Evolutionary conservation across 2,888 invertebrate species (phyloP), one percentile per base, ranked within the genome.

Genomic region (Apamea sordens): DNA sequence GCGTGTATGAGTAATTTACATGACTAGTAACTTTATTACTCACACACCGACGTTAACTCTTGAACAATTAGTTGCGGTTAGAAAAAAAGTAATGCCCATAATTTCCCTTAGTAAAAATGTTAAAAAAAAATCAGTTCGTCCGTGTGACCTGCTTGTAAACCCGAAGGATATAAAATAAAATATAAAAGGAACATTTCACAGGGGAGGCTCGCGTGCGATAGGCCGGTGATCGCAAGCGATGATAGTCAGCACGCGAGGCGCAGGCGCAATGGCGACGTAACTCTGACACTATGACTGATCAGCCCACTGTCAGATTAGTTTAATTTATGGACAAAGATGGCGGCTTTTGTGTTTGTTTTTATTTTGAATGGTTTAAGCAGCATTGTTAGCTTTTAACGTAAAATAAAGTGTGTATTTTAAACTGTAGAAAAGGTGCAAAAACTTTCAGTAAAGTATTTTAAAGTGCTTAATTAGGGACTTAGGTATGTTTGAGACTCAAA

Each of bases 161-260:
- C 63, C 79, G 2, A 75, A 85, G 86, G 75, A 86, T 85, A 85
- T 89, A 85, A 83, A 90, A 88, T 82, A 86, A 80, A 82, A 84
- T 86, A 84, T 83, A 80, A 81, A 87, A 75, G 86, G 76, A 80
- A 77, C 80, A 28, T 85, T 89, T 82, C 73, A 82, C 73, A 63
- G 81, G 83, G 79, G 77, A 69, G 68, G 80, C 71, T 92, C 77
- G 93, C 93, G 92, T 93, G 94, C 88, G 90, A 89, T 90, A 90
- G 87, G 88, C 89, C 72, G 77, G 87, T 86, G 91, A 89, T 89
- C 75, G 88, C 85, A 65, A 75, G 73, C 68, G 82, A 83, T 86
- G 91, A 86, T 89, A 82, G 90, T 81, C 36, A 24, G 82, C 94
- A 94, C 94, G 94, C 94, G 86, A 93, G 86, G 89, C 90, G 91